Conservation (phyloP, 2,888 invertebrate species). For the Malthinus seriepunctatus region DNA sequence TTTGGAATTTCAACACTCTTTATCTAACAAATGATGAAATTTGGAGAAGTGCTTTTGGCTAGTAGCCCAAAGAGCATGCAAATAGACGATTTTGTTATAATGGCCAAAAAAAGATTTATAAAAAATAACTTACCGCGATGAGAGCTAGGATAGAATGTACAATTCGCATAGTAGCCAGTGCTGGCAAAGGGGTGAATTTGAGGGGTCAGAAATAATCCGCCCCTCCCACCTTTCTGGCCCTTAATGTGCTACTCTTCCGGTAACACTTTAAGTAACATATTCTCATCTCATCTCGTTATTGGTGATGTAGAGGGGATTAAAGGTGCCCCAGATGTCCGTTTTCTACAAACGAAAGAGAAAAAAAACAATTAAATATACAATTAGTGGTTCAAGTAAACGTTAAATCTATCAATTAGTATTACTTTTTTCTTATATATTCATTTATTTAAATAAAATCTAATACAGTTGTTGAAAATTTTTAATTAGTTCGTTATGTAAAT, state of each 20-base stretch:
- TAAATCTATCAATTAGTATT: no score
- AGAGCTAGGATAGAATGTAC: slow-evolving; percentile 72
- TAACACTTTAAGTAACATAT: slow-evolving; percentile 22
- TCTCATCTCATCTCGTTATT: slow-evolving; percentile 19
- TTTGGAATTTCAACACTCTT: no score
- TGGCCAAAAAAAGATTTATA: no score
- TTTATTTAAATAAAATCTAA: no score
- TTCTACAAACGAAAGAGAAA: neutral
- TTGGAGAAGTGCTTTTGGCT: no score
- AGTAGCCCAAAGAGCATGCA: no score
- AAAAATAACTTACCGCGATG: slow-evolving; percentile 68
- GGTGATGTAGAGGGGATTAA: neutral
- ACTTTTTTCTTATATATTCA: no score
- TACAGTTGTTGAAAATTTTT: no score
- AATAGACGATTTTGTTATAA: no score
- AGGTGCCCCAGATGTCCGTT: slow-evolving; percentile 1
- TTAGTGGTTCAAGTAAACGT: neutral
- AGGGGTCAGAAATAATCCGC: slow-evolving; percentile 48
- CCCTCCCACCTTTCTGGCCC: slow-evolving; percentile 43
- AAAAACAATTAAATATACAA: slow-evolving; percentile 1
- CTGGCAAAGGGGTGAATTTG: slow-evolving; percentile 61
- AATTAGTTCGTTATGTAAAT: no score
- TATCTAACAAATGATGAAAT: no score
- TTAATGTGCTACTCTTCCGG: slow-evolving; percentile 31
- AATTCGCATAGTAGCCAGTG: slow-evolving; percentile 79